phyloP scores from a whole-genome alignment of 2,797 vertebrate species.

The Cryptoprocta ferox region DNA sequence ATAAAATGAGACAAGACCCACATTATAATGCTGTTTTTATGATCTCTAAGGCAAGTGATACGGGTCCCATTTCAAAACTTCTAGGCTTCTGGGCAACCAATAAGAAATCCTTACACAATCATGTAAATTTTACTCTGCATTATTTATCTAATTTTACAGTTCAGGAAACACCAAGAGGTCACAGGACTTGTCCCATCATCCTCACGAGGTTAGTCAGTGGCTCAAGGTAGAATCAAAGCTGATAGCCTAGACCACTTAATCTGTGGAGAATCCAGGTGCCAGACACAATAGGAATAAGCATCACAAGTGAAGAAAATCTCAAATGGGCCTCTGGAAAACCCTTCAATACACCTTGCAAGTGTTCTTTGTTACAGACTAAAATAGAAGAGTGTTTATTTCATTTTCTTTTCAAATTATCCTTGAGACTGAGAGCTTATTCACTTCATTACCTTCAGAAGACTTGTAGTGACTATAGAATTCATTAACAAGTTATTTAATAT shows the following conservation, averaged over 20 bases:
- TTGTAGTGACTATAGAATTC: background rate
- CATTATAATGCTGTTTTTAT: background rate
- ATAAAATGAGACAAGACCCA: background rate
- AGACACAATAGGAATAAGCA: constrained; percentile 32
- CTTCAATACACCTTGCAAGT: background rate
- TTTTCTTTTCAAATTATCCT: constrained; percentile 18
- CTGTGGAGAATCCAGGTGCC: constrained; percentile 51
- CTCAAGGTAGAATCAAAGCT: constrained; percentile 68
- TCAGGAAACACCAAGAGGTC: constrained; percentile 54
- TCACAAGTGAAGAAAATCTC: background rate
- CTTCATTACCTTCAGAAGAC: background rate
- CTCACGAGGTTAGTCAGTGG: constrained; percentile 38
- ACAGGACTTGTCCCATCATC: constrained; percentile 49
- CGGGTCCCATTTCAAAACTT: background rate
- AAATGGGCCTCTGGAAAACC: background rate
- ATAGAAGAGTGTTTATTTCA: constrained; percentile 6
- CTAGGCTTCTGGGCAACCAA: constrained; percentile 34
- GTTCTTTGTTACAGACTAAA: constrained; percentile 15
- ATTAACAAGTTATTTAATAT: background rate
- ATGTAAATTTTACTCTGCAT: constrained; percentile 32
- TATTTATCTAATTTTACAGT: constrained; percentile 64
- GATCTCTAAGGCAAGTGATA: background rate
- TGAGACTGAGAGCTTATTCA: constrained; percentile 22
- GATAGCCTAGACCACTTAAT: constrained; percentile 59
- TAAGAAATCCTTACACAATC: constrained; percentile 14